phyloP scores from a whole-genome alignment of 1,140 invertebrate genomes.

The Polyergus mexicanus region DNA sequence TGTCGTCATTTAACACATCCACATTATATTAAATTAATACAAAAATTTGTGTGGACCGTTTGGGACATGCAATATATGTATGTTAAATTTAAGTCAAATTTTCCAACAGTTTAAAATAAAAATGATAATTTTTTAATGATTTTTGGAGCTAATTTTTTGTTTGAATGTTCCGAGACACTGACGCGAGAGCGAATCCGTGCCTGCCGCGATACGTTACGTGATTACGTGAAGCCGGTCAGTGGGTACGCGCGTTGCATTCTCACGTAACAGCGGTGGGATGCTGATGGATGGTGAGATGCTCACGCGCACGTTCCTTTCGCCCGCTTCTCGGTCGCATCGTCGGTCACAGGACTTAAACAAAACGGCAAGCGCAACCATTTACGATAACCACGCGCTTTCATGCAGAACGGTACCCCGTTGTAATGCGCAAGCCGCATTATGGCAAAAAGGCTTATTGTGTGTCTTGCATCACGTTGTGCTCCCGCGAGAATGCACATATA shows the following conservation, averaged over 20 bases:
- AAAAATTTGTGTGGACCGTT: too few species aligned
- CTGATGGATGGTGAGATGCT: slow-evolving; percentile 40
- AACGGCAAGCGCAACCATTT: slow-evolving; percentile 57
- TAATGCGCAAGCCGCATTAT: slow-evolving; percentile 28
- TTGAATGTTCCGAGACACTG: background rate
- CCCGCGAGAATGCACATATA: background rate
- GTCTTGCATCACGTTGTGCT: slow-evolving; percentile 32
- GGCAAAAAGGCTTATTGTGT: slow-evolving; percentile 37
- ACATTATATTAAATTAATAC: too few species aligned
- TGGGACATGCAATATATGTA: too few species aligned
- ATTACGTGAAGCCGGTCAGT: slow-evolving; percentile 80
- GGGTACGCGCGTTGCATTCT: slow-evolving; percentile 78
- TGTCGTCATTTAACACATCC: too few species aligned
- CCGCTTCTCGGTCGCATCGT: slow-evolving; percentile 51
- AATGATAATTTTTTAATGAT: background rate
- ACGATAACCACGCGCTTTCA: slow-evolving; percentile 55
- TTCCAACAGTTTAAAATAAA: background rate
- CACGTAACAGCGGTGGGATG: slow-evolving; percentile 72
- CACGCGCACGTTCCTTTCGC: slow-evolving; percentile 70
- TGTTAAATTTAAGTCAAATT: too few species aligned
- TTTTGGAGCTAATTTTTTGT: too few species aligned
- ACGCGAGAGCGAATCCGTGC: slow-evolving; percentile 19
- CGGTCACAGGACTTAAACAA: slow-evolving; percentile 69
- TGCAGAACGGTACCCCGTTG: slow-evolving; percentile 62
- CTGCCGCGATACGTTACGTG: slow-evolving; percentile 69